Evolutionary conservation across 2,888 invertebrate genomes (phyloP).

Genomic region (Zelleria hepariella): DNA sequence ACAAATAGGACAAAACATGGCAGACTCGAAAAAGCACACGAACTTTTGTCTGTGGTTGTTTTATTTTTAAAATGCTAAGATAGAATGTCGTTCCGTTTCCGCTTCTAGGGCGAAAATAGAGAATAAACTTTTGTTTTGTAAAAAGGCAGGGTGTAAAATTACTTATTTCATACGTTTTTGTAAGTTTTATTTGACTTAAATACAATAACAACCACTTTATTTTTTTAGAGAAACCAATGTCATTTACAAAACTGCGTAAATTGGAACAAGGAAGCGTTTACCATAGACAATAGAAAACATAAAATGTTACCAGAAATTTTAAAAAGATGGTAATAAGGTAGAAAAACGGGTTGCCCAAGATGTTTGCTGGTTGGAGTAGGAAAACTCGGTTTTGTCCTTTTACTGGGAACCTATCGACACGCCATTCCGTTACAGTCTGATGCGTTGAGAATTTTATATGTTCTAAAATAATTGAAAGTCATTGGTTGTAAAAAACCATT

Average conservation of each 20-base stretch:
- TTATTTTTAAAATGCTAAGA: slow-evolving; percentile 47
- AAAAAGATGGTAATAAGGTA: background rate
- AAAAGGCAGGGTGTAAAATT: background rate
- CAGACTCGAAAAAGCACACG: slow-evolving; percentile 63
- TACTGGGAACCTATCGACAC: too few species aligned
- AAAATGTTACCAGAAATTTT: background rate
- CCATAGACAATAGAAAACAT: slow-evolving; percentile 27
- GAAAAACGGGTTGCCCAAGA: background rate
- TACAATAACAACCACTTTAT: too few species aligned
- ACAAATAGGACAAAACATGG: slow-evolving; percentile 74
- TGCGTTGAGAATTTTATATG: too few species aligned
- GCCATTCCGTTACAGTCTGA: too few species aligned
- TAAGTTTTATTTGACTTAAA: background rate
- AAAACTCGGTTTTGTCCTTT: background rate
- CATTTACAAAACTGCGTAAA: slow-evolving; percentile 19
- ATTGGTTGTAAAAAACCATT: too few species aligned
- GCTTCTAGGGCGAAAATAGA: background rate
- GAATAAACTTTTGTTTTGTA: background rate
- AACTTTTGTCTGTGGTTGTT: slow-evolving; percentile 56
- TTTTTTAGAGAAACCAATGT: background rate
- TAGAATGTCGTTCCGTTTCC: slow-evolving; percentile 9
- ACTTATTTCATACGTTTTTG: background rate
- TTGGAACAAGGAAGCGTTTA: slow-evolving; percentile 19
- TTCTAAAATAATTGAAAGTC: too few species aligned
- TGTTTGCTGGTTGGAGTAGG: background rate